phyloP scores from a whole-genome alignment of 2,888 invertebrate genomes.

The Geophilus truncorum region DNA sequence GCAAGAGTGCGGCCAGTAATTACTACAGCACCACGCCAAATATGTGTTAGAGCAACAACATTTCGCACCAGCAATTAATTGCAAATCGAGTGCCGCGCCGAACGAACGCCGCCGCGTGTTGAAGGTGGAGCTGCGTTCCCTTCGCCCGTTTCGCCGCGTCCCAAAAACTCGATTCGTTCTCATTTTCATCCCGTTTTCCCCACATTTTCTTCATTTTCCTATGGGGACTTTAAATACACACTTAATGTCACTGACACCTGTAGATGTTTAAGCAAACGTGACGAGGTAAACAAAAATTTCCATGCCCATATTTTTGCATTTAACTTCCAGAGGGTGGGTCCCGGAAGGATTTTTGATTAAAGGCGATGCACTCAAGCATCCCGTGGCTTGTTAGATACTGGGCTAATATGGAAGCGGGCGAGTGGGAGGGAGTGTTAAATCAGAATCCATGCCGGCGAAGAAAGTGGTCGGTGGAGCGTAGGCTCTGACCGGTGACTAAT shows the following conservation, averaged over 20 bases:
- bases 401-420: neutral
- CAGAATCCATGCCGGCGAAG: neutral
- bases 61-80: constrained; percentile 1
- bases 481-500: constrained; percentile 14
- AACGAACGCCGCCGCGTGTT: neutral
- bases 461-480: neutral
- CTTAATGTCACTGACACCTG: neutral
- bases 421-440: neutral
- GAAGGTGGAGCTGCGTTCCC: neutral
- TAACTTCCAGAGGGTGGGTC: neutral
- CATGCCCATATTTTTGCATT: neutral
- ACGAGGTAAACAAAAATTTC: neutral
- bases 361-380: neutral
- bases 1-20: constrained; percentile 25
- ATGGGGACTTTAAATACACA: too few relatives aligned
- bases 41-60: constrained; percentile 7
- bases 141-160: neutral
- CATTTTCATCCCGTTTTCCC: neutral
- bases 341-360: neutral
- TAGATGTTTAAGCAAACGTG: neutral
- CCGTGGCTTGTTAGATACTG: neutral
- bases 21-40: constrained; percentile 11
- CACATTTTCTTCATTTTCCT: too few relatives aligned
- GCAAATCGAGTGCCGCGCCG: neutral
- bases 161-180: neutral